Evolutionary conservation across 1,140 invertebrate species (phyloP).

Genomic region (Stegodyphus dumicola): DNA sequence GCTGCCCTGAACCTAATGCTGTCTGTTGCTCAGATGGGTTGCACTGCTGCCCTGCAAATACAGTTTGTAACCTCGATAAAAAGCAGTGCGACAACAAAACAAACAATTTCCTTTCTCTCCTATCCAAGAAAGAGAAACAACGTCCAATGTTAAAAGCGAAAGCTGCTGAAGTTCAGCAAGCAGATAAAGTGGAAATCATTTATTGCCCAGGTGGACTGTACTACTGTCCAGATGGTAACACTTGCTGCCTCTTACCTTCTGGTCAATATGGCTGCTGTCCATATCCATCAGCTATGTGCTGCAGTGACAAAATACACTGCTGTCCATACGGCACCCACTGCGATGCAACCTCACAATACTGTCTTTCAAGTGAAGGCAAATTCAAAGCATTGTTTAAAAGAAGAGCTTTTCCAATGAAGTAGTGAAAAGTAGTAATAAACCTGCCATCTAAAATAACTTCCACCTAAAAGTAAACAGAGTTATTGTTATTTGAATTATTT

Average conservation of each 20-base stretch:
- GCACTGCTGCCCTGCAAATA: slow-evolving; percentile 49
- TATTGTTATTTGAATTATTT: too few relatives aligned
- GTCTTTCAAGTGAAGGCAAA: slow-evolving; percentile 7
- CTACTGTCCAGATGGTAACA: slow-evolving; percentile 67
- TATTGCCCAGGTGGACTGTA: slow-evolving; percentile 53
- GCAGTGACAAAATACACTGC: slow-evolving; percentile 63
- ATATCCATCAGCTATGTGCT: slow-evolving; percentile 66
- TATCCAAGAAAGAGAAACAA: background rate
- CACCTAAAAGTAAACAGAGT: too few relatives aligned
- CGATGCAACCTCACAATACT: slow-evolving; percentile 40
- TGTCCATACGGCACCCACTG: slow-evolving; percentile 63
- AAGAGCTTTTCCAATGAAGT: slow-evolving; percentile 16
- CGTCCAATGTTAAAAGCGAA: background rate
- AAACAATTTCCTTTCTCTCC: background rate
- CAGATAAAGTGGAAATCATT: slow-evolving; percentile 8
- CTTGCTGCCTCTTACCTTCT: slow-evolving; percentile 67
- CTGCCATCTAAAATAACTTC: too few relatives aligned
- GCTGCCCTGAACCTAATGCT: slow-evolving; percentile 45
- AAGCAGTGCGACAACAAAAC: slow-evolving; percentile 21
- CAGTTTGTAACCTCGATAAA: slow-evolving; percentile 26
- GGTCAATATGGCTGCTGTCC: slow-evolving; percentile 69
- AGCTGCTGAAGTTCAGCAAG: background rate
- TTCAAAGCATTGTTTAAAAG: slow-evolving; percentile 20
- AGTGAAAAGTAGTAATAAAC: background rate
- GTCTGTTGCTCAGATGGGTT: slow-evolving; percentile 50